Evolutionary conservation across 2,797 vertebrate genomes (phyloP).

Genomic region (Percopsis omiscomaycus): DNA sequence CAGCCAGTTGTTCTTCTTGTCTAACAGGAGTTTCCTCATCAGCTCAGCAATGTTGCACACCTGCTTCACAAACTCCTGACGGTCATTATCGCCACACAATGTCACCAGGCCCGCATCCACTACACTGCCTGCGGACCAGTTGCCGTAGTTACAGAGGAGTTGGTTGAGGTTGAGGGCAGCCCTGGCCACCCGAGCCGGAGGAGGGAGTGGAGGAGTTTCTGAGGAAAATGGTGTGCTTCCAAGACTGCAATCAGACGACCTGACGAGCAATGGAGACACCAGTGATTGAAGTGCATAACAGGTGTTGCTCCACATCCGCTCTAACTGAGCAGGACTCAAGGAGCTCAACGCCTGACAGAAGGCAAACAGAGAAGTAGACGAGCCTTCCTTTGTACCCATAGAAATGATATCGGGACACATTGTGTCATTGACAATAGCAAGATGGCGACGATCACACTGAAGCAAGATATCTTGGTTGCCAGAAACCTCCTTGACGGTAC

Average conservation of each 20-base stretch:
- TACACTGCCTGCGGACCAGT: slow-evolving; percentile 57
- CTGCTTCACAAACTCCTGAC: slow-evolving; percentile 55
- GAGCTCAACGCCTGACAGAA: slow-evolving; percentile 68
- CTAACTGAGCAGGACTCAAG: slow-evolving; percentile 55
- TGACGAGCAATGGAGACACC: slow-evolving; percentile 50
- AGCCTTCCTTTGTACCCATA: slow-evolving; percentile 11
- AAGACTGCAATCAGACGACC: slow-evolving; percentile 45
- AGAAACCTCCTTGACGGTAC: slow-evolving; percentile 11
- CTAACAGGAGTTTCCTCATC: slow-evolving; percentile 61
- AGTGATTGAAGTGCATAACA: slow-evolving; percentile 61
- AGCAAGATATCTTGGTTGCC: slow-evolving; percentile 25
- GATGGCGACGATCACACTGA: slow-evolving; percentile 60
- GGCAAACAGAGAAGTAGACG: slow-evolving; percentile 43
- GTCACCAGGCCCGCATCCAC: slow-evolving; percentile 69
- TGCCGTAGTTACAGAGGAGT: slow-evolving; percentile 73
- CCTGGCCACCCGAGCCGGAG: slow-evolving; percentile 32
- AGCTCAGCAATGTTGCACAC: slow-evolving; percentile 67
- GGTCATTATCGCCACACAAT: slow-evolving; percentile 75
- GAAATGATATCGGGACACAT: slow-evolving; percentile 68
- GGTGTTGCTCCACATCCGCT: slow-evolving; percentile 67
- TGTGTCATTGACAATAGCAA: slow-evolving; percentile 71
- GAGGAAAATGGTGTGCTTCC: not conserved
- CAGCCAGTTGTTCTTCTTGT: slow-evolving; percentile 73
- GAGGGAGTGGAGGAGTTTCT: not conserved
- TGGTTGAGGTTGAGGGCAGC: slow-evolving; percentile 66